Conservation (phyloP, 2,888 invertebrate genomes). For the Microplitis manilae region DNA sequence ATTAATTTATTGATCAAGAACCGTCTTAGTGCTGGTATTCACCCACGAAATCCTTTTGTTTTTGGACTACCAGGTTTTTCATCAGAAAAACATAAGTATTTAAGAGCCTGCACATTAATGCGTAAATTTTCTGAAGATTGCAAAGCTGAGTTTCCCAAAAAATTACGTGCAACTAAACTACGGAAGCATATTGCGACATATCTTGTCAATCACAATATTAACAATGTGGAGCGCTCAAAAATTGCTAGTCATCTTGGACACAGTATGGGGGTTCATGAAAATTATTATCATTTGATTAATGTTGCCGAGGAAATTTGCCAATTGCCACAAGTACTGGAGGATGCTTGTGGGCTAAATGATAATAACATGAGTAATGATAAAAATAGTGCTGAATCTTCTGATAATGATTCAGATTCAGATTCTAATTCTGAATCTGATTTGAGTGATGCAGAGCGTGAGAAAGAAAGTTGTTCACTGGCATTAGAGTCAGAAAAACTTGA, state of each 20-base stretch:
- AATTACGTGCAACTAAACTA: conserved; percentile 45
- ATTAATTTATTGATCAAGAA: conserved; percentile 30
- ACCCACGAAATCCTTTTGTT: conserved; percentile 39
- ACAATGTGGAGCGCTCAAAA: not conserved
- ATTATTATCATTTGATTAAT: conserved; percentile 1
- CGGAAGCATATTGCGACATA: conserved; percentile 50
- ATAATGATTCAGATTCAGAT: not conserved
- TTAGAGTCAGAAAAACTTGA: not conserved
- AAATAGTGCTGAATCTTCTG: not conserved
- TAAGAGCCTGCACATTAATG: conserved; percentile 44
- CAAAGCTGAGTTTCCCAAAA: conserved; percentile 43
- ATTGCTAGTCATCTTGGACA: not conserved
- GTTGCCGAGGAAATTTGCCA: not conserved
- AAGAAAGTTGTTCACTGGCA: too few relatives aligned
- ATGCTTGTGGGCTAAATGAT: not conserved
- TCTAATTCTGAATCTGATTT: not conserved
- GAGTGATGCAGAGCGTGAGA: not conserved
- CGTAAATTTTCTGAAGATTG: conserved; percentile 40
- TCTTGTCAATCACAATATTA: not conserved
- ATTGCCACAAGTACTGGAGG: not conserved
- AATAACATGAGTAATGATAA: not conserved
- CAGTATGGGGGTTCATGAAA: not conserved
- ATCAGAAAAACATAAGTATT: conserved; percentile 35
- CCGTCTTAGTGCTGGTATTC: conserved; percentile 22
- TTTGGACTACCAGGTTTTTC: conserved; percentile 40